A percentile compares a stretch with the other conserved stretches of the same genome.
Evolutionary conservation across 2,113 vertebrate genomes (phyloP).

Genomic region (Australoheros scitulus): DNA sequence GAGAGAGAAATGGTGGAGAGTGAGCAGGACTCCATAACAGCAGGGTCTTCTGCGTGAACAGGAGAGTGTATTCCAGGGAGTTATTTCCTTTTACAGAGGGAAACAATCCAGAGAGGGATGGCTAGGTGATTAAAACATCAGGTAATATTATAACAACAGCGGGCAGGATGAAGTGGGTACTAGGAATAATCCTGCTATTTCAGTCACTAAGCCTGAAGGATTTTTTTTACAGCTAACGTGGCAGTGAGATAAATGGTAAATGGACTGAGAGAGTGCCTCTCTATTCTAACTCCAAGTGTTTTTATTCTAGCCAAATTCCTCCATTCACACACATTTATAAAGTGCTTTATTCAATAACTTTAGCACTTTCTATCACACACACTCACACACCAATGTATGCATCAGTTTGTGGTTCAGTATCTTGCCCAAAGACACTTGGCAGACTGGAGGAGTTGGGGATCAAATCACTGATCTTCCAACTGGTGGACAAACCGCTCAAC

Average conservation of each 20-base stretch:
- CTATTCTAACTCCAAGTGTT: background rate
- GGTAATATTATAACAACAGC: background rate
- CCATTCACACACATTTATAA: background rate
- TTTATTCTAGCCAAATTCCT: background rate
- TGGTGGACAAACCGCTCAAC: background rate
- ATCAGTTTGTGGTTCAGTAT: background rate
- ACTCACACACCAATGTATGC: background rate
- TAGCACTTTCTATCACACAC: background rate
- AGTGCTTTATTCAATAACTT: background rate
- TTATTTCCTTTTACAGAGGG: background rate
- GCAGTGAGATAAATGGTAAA: no score
- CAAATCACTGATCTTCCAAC: background rate
- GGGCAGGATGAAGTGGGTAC: background rate
- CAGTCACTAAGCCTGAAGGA: background rate
- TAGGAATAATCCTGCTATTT: background rate
- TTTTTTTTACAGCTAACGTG: background rate
- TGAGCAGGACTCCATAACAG: background rate
- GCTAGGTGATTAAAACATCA: background rate
- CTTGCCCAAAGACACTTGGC: background rate
- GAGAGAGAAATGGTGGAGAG: background rate
- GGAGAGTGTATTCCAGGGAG: background rate
- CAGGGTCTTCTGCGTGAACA: background rate
- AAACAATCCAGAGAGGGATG: background rate
- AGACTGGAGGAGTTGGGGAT: background rate
- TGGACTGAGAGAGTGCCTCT: no score